Evolutionary conservation across 2,888 invertebrate species (phyloP), one percentile per base, ranked within the genome.

Genomic region (Pandemis heparana): DNA sequence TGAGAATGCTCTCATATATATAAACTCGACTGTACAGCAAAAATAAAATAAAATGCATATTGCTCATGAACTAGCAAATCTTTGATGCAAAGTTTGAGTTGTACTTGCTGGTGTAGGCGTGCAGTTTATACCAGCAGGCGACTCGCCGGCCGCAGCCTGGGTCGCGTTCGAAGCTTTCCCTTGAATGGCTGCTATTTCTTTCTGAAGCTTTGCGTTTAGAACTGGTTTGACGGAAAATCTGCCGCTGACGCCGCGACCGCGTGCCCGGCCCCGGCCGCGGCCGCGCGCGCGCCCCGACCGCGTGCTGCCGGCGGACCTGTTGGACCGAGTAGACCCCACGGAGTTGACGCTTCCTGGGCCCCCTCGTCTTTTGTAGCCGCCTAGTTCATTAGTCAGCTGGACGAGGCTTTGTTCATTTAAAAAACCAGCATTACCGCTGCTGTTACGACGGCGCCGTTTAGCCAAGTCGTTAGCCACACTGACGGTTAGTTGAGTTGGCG

Each of bases 141-240:
- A 60, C 41, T 88, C 88, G 67, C 66, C 77, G 16, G 77, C 65
- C 2, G 78, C 14, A 38, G 75, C 77, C 43, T 72, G 75, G 63
- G 53, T 80, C 6, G 70, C 74, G 8, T 86, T 87, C 79, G 82
- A 87, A 18, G 81, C 80, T 81, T 92, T 92, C 48, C 92, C 92
- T 79, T 95, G 95, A 66, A 95, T 87, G 70, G 85, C 89, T 70
- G 95, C 94, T 76, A 95, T 95, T 83, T 94, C 92, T 77, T 91
- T 85, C 76, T 95, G 95, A 9, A 94, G 81, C 77, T 89, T 89
- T 0, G 89, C 84, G 84, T 95, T 91, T 12, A 95, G 81, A 9
- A 89, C 82, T 80, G 89, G 92, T 78, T 93, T 93, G 78, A 88
- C 91, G 8, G 86, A 81, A 85, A 93, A 93, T 1, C 92, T 92